These are phyloP conservation scores for Drosophila ezoana DNA, from an alignment of 2,888 invertebrate species.

Conservation along the genomic window DNA sequence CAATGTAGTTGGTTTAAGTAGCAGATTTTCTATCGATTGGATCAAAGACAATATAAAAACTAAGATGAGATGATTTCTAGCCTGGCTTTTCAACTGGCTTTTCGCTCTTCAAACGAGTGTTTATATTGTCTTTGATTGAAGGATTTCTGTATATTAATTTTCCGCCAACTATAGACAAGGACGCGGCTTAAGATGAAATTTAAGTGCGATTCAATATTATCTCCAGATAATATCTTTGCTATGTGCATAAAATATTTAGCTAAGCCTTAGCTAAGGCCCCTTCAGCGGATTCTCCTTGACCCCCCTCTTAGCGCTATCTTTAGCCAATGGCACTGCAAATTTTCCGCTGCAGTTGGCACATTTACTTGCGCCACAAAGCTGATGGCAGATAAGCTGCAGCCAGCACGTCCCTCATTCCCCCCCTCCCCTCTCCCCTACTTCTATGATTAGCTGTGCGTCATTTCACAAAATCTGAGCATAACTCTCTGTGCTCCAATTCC, in stretches of 20 bases:
- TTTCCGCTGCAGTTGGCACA: constrained; percentile 38
- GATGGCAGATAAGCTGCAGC: constrained; percentile 46
- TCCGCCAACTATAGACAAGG: no score
- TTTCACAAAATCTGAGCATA: constrained; percentile 56
- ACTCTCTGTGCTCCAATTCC: constrained; percentile 73
- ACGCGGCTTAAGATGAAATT: not conserved
- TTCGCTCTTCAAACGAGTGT: no score
- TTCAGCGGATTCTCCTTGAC: no score
- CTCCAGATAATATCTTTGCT: not conserved
- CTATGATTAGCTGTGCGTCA: constrained; percentile 52
- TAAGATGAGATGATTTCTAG: no score
- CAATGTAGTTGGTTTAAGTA: no score
- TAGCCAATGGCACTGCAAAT: constrained; percentile 15
- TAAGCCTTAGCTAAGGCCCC: no score
- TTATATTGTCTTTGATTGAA: no score
- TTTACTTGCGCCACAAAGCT: constrained; percentile 15
- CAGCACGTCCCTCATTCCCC: not conserved
- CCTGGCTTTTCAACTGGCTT: no score
- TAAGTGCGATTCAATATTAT: constrained; percentile 21
- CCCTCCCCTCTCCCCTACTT: not conserved
- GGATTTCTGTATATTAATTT: no score
- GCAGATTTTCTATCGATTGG: no score
- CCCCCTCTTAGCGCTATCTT: constrained; percentile 6
- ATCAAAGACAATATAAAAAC: no score
- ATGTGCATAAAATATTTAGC: not conserved